Conservation (phyloP, 2,888 invertebrate species). For the Chrysina gloriosa region DNA sequence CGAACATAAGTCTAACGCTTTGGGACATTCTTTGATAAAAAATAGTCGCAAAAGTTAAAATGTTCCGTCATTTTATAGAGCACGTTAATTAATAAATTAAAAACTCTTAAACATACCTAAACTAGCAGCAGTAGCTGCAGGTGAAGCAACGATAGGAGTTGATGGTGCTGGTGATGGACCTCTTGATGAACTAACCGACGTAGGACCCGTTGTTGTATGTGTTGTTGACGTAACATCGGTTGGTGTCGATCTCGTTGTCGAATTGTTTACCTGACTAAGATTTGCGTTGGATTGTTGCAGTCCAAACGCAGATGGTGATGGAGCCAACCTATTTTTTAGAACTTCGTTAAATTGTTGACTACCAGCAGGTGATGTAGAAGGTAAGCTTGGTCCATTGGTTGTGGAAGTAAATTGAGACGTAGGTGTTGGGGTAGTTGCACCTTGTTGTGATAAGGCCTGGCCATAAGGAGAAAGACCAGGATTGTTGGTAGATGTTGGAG, state of each 20-base stretch:
- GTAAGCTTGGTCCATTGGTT: slow-evolving; percentile 65
- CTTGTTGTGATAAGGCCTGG: slow-evolving; percentile 68
- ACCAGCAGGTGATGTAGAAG: slow-evolving; percentile 63
- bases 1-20: too few species aligned
- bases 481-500: slow-evolving; percentile 74
- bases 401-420: slow-evolving; percentile 61
- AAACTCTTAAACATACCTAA: slow-evolving; percentile 60
- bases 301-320: slow-evolving; percentile 62
- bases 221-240: slow-evolving; percentile 71
- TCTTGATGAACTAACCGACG: slow-evolving; percentile 72
- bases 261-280: slow-evolving; percentile 63
- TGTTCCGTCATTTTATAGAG: too few species aligned
- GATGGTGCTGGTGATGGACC: slow-evolving; percentile 69
- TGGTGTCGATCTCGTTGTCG: slow-evolving; percentile 55
- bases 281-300: slow-evolving; percentile 55
- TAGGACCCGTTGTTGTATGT: slow-evolving; percentile 70
- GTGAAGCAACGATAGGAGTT: slow-evolving; percentile 62
- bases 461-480: slow-evolving; percentile 80
- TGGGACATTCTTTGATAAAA: too few species aligned
- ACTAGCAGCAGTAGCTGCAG: slow-evolving; percentile 61
- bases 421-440: slow-evolving; percentile 53
- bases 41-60: too few species aligned
- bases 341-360: slow-evolving; percentile 70
- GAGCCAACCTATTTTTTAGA: slow-evolving; percentile 70
- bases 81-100: background rate